phyloP scores from a whole-genome alignment of 2,113 vertebrate genomes.

The Sceloporus undulatus region DNA sequence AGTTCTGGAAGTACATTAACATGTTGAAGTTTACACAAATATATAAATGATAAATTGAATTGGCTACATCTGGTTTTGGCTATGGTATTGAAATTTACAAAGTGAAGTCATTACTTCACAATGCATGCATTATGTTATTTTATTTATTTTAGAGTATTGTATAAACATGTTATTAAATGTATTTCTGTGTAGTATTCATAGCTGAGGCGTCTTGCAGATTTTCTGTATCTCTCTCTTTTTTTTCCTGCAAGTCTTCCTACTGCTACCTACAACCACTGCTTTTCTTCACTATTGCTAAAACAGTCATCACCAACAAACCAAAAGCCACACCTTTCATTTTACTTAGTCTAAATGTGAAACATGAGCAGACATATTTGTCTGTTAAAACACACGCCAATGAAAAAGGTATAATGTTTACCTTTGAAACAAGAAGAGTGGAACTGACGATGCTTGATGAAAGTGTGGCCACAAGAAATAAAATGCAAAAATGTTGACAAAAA shows the following conservation, averaged over 20 bases:
- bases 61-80: neutral
- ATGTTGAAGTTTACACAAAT: neutral
- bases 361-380: neutral
- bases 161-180: constrained; percentile 22
- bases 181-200: constrained; percentile 45
- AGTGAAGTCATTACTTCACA: neutral
- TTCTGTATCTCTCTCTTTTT: neutral
- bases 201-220: constrained; percentile 40
- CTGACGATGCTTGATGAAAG: neutral
- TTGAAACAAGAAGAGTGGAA: neutral
- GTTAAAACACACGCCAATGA: neutral
- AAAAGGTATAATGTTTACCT: neutral
- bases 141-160: constrained; percentile 55
- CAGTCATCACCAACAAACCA: neutral
- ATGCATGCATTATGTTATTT: neutral
- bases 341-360: neutral
- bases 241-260: neutral
- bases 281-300: constrained; percentile 17
- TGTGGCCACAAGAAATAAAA: too few species aligned
- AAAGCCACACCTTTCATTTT: constrained; percentile 26
- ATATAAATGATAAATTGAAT: neutral
- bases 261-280: neutral
- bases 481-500: too few species aligned
- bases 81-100: constrained; percentile 36
- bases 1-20: too few species aligned